Evolutionary conservation across 2,888 invertebrate genomes (phyloP), one percentile per base, ranked within the genome.

Genomic region (Hypomecis punctinalis): DNA sequence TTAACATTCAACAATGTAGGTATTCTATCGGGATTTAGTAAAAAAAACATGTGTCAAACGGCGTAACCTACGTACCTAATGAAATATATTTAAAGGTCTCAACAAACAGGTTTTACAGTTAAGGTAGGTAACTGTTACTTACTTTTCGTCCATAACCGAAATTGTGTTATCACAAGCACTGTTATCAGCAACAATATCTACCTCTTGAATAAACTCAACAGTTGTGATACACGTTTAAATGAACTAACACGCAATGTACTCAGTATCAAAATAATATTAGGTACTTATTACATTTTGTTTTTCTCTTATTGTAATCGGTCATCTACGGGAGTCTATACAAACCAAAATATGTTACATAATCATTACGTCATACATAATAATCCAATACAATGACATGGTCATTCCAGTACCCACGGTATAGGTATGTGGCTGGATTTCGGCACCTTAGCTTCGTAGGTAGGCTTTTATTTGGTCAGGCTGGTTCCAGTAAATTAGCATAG

Each of bases 111-210:
- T 51, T 51, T 51, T 37, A 35, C n/a, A 48, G 49, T 37, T 36
- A 37, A 11, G n/a, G n/a, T 11, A 48, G 35, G 10, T 47, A 8
- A 47, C 5, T 33, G 8, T 49, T 11, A 43, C 55, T 55, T 46
- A 55, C 55, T 45, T 55, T 37, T 46, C 36, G 0, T 55, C 55
- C 55, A 55, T 55, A 43, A 46, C 45, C 45, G 9, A 55, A 43
- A 13, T 39, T 6, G 8, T 42, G 35, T 35, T n/a, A 35, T 43
- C 11, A 5, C n/a, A 13, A 55, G 9, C 35, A 55, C 45, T 11
- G 43, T 33, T 43, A 2, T 23, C 23, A 23, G 23, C 3, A 23
- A 23, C 23, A 23, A 23, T 23, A 9, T 23, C 46, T 46, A 46
- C 46, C 46, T 46, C 6, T 46, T 46, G 46, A 46, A 23, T 46